Base-by-base conservation (phyloP, 1,140 invertebrate genomes). In the Himalopsyche phryganea region DNA sequence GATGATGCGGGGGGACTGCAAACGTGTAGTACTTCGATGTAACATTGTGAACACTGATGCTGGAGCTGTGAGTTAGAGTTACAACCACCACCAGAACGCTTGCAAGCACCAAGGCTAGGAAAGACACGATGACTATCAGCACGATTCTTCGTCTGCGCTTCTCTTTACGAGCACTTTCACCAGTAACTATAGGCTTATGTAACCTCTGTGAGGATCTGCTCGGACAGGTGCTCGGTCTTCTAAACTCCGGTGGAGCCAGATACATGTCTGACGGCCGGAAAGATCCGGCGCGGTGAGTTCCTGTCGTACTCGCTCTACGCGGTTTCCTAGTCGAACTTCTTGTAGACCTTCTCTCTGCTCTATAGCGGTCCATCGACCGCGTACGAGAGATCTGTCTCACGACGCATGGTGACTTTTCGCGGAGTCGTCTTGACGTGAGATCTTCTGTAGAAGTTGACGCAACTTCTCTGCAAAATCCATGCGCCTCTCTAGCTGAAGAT, bases 41-140 rank as follows among this genome's bases (percentile, higher is more conserved):
- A 68, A 76, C 71, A 67, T 81, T 81, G 70, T 78, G 76, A 17
- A 73, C 72, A 68, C 76, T 79, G 47, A 79, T 72, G 63, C 80
- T 76, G 41, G 74, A 81, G 66, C 80, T 80, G 71, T 87, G 85
- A 7, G 86, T 88, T 61, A 89, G 76, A 32, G 86, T 88, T 62
- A 89, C 78, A 63, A 88, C 80, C 65, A 89, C 84, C 59, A 84
- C 84, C 38, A 88, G 80, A 19, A 88, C 77, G 48, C 84, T 83
- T 28, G 85, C 82, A 57, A 82, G 76, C 38, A 85, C 79, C 60
- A 88, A 73, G 66, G 85, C 84, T 66, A 87, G 69, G 71, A 87
- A 86, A 13, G 83, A 85, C 2, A 79, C 83, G 38, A 86, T 76
- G 14, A 87, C 80, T 51, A 84, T 80, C 62, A 81, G 81, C 28